Evolutionary conservation across 2,113 vertebrate species (phyloP).

Genomic region (Carassius carassius): DNA sequence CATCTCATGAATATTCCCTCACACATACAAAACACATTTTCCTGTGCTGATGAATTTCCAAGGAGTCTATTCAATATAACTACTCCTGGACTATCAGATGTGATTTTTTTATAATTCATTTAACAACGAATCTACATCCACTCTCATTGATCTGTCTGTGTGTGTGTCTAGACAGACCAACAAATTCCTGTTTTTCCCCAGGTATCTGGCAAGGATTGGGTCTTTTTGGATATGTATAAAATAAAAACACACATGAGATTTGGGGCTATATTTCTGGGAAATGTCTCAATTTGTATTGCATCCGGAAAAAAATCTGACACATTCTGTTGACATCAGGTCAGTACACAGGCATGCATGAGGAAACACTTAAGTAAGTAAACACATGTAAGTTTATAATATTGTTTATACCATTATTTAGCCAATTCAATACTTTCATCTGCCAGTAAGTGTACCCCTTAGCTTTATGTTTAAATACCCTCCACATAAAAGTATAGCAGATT

Average conservation of each 20-base stretch:
- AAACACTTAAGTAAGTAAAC: too few relatives aligned
- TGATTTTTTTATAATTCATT: constrained; percentile 48
- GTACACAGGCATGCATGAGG: too few relatives aligned
- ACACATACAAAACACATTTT: constrained; percentile 19
- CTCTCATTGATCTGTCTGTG: constrained; percentile 29
- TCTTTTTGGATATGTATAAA: not conserved
- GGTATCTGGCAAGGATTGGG: not conserved
- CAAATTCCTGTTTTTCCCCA: not conserved
- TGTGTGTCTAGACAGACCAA: constrained; percentile 9
- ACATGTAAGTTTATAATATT: too few relatives aligned
- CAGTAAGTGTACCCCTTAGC: too few relatives aligned
- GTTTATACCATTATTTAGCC: too few relatives aligned
- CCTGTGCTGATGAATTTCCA: not conserved
- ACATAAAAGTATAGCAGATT: not conserved
- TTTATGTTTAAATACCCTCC: not conserved
- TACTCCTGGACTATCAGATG: constrained; percentile 27
- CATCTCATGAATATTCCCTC: constrained; percentile 27
- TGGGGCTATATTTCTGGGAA: too few relatives aligned
- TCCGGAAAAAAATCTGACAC: too few relatives aligned
- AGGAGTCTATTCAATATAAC: constrained; percentile 1
- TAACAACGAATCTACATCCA: constrained; percentile 28
- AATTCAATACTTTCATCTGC: too few relatives aligned
- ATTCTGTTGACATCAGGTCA: too few relatives aligned
- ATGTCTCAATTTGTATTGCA: too few relatives aligned
- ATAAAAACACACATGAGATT: not conserved